A percentile compares a stretch with the other conserved stretches of the same genome.
Evolutionary conservation across 1,140 invertebrate genomes (phyloP).

Genomic region (Bathynomus jamesi): DNA sequence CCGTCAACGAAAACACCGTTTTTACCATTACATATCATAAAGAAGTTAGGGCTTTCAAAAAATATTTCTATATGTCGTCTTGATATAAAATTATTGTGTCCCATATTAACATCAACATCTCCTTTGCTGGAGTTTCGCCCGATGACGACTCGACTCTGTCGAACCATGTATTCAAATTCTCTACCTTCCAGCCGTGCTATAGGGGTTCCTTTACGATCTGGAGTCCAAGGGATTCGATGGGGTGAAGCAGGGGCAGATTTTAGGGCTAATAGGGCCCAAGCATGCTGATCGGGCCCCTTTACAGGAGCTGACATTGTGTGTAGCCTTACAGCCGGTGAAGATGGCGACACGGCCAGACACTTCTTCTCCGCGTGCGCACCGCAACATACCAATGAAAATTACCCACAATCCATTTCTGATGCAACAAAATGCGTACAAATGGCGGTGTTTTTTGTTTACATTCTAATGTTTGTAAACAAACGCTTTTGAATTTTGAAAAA

Average conservation of each 20-base stretch:
- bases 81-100: conserved; percentile 94
- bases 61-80: conserved; percentile 88
- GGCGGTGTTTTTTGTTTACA: conserved; percentile 23
- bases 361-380: conserved; percentile 19
- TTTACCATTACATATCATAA: conserved; percentile 91
- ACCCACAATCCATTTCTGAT: conserved; percentile 21
- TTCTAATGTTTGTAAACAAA: conserved; percentile 35
- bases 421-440: conserved; percentile 16
- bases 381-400: conserved; percentile 17
- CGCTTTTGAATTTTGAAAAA: conserved; percentile 1
- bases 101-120: conserved; percentile 97
- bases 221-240: conserved; percentile 33
- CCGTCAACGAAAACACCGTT: conserved; percentile 97
- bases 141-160: conserved; percentile 77
- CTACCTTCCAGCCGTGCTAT: conserved; percentile 69
- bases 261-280: conserved; percentile 37
- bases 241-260: conserved; percentile 33
- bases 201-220: conserved; percentile 30
- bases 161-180: conserved; percentile 88
- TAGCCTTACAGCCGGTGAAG: conserved; percentile 30
- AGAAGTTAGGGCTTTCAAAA: conserved; percentile 87
- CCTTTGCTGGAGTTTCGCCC: conserved; percentile 92
- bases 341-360: conserved; percentile 30
- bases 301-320: conserved; percentile 37
- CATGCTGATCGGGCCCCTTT: conserved; percentile 37